Evolutionary conservation across 30 jellyfish, hydroid and myxozoan genomes (phyloP), one percentile per base, ranked within the genome.

Genomic region (Morbakka virulenta): DNA sequence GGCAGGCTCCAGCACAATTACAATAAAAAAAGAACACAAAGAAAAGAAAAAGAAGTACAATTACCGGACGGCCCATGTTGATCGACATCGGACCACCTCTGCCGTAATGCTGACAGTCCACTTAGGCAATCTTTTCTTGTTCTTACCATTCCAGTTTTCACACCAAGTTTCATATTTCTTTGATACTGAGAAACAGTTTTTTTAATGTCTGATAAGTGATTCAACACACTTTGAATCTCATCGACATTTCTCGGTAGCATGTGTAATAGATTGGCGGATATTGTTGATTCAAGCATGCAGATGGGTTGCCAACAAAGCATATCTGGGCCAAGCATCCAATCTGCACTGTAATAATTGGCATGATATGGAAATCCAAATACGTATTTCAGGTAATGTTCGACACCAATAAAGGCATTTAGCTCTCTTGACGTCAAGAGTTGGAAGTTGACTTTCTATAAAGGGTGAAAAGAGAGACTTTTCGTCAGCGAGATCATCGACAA

Each of bases 251-350:
- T 61, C 25, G 97, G 97, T 48, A 64, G 50, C 84, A 82, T 53
- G 11, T 86, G 50, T 2, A 95, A 95, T 22, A 89, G 79, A 33
- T 87, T 69, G 74, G 64, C 74, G 65, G 72, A 66, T 48, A 89
- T 57, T 30, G 72, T 91, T 32, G 77, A 89, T 51, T 87, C 92
- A 26, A 89, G 50, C 17, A 53, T 36, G 50, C 97, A 89, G 0
- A 89, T 89, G 1, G 97, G 94, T 64, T 89, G 96, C 87, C 94
- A 70, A 32, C 97, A 89, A 65, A 89, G 83, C 4, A 88, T 67
- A 57, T 81, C 75, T 0, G 97, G 97, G 25, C 97, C 97, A 24
- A 89, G 77, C 89, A 89, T 71, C 97, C 97, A 89, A 35, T 83
- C 84, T 1, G 94, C 97, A 29, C 89, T 89, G 50, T 81, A 71